These are phyloP conservation scores for Macrosteles quadrilineatus DNA, from an alignment of 1,140 invertebrate species.

Conservation along the genomic window DNA sequence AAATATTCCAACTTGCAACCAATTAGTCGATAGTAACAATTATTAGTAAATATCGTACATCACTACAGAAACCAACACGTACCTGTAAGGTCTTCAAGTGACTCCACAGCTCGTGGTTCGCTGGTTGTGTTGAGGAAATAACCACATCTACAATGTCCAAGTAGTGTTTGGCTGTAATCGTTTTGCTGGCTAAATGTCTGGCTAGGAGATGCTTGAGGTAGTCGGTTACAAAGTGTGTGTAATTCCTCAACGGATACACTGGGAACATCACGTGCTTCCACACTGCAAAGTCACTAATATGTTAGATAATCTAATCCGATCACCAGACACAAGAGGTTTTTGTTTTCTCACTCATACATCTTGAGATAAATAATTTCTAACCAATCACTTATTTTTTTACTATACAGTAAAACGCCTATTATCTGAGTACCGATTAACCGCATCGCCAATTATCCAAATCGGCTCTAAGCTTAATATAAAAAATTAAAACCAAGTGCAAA, in stretches of 20 bases:
- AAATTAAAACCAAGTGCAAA: too few species aligned
- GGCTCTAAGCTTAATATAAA: too few species aligned
- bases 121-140: constrained; percentile 46
- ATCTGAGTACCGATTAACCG: background rate
- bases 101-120: constrained; percentile 45
- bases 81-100: constrained; percentile 52
- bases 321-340: background rate
- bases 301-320: constrained; percentile 11
- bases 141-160: constrained; percentile 51
- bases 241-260: constrained; percentile 69
- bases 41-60: too few species aligned
- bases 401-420: background rate
- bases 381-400: background rate
- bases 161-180: constrained; percentile 52
- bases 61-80: too few species aligned
- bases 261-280: constrained; percentile 82
- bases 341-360: background rate
- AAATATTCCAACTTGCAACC: too few species aligned
- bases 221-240: constrained; percentile 66
- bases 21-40: too few species aligned
- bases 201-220: constrained; percentile 67
- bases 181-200: constrained; percentile 46
- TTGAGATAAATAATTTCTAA: background rate
- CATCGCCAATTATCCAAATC: too few species aligned
- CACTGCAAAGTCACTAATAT: constrained; percentile 52